Percentiles rank a stretch among this genome's conserved stretches.
Evolutionary conservation across 2,888 invertebrate genomes (phyloP).

Genomic region (Sphinx pinastri): DNA sequence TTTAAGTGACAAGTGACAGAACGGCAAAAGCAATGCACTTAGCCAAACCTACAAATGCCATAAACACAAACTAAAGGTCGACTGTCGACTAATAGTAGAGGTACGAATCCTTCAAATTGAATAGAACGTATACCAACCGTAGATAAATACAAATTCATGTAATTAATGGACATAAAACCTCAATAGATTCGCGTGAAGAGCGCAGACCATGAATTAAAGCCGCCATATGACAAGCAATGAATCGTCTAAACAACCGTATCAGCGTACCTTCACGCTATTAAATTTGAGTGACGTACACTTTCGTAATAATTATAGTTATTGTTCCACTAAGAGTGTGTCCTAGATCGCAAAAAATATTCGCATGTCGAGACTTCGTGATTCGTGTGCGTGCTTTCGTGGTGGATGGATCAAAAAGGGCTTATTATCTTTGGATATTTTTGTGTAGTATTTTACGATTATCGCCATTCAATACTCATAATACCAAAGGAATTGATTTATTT

Average conservation of each 20-base stretch:
- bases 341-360: slow-evolving; percentile 20
- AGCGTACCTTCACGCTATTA: slow-evolving; percentile 50
- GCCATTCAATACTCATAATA: too few relatives aligned
- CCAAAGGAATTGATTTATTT: too few relatives aligned
- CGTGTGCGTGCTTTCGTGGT: background rate
- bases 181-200: slow-evolving; percentile 21
- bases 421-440: background rate
- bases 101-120: background rate
- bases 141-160: slow-evolving; percentile 10
- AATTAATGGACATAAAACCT: slow-evolving; percentile 6
- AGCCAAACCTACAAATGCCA: background rate
- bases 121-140: background rate
- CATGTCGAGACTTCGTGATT: background rate
- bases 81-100: background rate
- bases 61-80: slow-evolving; percentile 1
- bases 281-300: slow-evolving; percentile 47
- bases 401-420: background rate
- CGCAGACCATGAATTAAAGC: background rate
- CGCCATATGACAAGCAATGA: slow-evolving; percentile 36
- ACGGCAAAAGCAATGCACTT: slow-evolving; percentile 5
- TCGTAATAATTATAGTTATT: slow-evolving; percentile 48
- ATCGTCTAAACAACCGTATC: slow-evolving; percentile 50
- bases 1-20: background rate
- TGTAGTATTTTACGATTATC: too few relatives aligned
- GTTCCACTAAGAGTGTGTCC: slow-evolving; percentile 36